Base-by-base conservation (phyloP, 2,797 vertebrate genomes). In the Pangasius larnaudii region DNA sequence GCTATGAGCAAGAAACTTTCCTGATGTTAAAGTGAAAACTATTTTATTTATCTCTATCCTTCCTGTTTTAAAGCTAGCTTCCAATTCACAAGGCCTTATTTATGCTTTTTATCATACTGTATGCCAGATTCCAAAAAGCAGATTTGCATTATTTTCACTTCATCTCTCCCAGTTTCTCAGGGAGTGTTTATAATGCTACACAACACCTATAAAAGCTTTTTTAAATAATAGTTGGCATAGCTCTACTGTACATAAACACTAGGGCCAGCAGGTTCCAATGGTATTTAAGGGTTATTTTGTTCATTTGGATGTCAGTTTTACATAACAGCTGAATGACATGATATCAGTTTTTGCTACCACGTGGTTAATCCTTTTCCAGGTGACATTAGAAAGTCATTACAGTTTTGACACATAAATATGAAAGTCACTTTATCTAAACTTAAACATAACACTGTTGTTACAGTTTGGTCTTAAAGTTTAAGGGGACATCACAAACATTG, bases 1-100 rank as follows among this genome's bases (percentile, higher is more conserved):
- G 86, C 59, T 39, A 87, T 65, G 30, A 6, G 13, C 78, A 89
- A 22, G 39, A 82, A 80, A 13, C 39, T 53, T 24, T 63, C 77
- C 46, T 51, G 49, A 33, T 53, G 51, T 80, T 59, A 82, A 58
- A 74, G 27, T 36, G 30, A 71, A 85, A 85, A 36, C 49, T 53
- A 59, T 14, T 56, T 56, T 59, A 42, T 81, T 36, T 33, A 80
- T 24, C 10, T 87, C 14, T 87, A 19, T 82, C 33, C 51, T 71
- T 42, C 33, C 22, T 89, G 24, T 67, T 59, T 46, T 9, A 89
- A 81, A 87, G 86, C 65, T 24, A 1, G 36, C 5, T 58, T 77
- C 74, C 24, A 9, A 59, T 80, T 10, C 53, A 58, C 51, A 77
- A 49, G 24, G 27, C 14, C 74, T 51, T 27, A 13, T 71, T 19